These are phyloP conservation scores for Clarias batrachus DNA, from an alignment of 2,113 vertebrate genomes.

Conservation along the genomic window DNA sequence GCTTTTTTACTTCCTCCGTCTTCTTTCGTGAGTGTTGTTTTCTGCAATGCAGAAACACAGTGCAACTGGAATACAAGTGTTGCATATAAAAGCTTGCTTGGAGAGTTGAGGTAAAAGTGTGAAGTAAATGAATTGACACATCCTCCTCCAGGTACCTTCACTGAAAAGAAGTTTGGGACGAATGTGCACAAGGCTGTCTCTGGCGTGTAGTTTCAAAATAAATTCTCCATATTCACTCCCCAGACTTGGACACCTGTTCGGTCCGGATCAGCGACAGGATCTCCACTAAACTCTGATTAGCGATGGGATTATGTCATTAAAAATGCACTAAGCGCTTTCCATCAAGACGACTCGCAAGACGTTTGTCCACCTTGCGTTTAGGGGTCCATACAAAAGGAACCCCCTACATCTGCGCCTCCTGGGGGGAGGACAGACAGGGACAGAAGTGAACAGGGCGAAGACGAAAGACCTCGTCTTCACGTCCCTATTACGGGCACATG, in stretches of 20 bases:
- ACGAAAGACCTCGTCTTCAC: conserved; percentile 67
- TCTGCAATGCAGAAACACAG: conserved; percentile 28
- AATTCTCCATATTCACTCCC: not conserved
- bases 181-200: not conserved
- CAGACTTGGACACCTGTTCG: conserved; percentile 61
- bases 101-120: not conserved
- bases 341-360: conserved; percentile 63
- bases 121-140: conserved; percentile 27
- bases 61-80: conserved; percentile 35
- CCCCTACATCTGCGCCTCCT: conserved; percentile 42
- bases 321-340: conserved; percentile 72
- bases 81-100: conserved; percentile 39
- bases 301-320: conserved; percentile 71
- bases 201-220: not conserved
- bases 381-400: conserved; percentile 54
- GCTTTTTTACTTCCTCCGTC: not conserved
- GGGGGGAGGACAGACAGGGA: conserved; percentile 16
- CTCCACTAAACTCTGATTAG: conserved; percentile 69
- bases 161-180: not conserved
- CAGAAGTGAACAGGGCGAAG: conserved; percentile 57
- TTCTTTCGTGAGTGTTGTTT: conserved; percentile 26
- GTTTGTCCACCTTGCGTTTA: conserved; percentile 42
- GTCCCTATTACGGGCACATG: conserved; percentile 69
- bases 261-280: conserved; percentile 39
- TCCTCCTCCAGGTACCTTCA: conserved; percentile 26